Evolutionary conservation across 2,113 vertebrate species (phyloP).

Genomic region (Laticauda colubrina): DNA sequence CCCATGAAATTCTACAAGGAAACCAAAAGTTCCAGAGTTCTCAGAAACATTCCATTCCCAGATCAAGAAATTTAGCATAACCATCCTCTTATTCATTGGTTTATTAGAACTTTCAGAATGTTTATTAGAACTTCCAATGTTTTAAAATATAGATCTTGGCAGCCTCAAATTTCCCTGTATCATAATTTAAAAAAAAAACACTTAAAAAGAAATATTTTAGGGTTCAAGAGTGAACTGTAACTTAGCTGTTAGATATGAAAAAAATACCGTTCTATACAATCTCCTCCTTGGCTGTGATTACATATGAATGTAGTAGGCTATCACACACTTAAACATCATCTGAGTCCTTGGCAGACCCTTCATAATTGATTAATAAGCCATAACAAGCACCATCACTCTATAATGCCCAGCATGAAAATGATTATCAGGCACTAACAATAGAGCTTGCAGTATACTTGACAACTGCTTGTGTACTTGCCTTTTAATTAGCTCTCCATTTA

Average conservation of each 20-base stretch:
- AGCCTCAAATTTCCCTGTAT: neutral
- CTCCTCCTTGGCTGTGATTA: neutral
- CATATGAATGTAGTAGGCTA: slow-evolving; percentile 20
- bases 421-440: slow-evolving; percentile 29
- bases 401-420: slow-evolving; percentile 48
- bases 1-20: neutral
- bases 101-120: neutral
- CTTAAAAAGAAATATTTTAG: neutral
- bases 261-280: neutral
- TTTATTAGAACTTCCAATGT: neutral
- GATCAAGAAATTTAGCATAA: neutral
- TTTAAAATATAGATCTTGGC: neutral
- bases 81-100: neutral
- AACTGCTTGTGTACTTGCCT: slow-evolving; percentile 31
- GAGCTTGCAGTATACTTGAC: neutral
- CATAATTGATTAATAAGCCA: slow-evolving; percentile 22
- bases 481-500: slow-evolving; percentile 32
- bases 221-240: neutral
- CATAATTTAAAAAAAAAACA: neutral
- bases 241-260: neutral
- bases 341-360: fast-evolving
- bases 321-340: slow-evolving; percentile 7
- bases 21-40: neutral
- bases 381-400: slow-evolving; percentile 12
- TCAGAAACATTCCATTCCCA: neutral